phyloP scores from a whole-genome alignment of 2,113 vertebrate species.

The Zeus faber region DNA sequence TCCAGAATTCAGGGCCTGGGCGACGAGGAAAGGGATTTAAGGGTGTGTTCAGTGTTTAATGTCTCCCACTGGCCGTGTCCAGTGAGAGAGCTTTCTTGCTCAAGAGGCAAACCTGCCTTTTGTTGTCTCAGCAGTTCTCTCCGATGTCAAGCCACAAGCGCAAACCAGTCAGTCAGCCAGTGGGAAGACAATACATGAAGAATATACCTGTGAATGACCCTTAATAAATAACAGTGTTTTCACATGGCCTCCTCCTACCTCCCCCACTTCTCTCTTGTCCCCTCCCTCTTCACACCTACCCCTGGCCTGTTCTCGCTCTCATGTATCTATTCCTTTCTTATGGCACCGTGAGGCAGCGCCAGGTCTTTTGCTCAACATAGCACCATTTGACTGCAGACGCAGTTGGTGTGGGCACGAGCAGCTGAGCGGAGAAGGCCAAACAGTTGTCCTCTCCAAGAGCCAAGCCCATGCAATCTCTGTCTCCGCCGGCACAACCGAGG shows the following conservation, averaged over 20 bases:
- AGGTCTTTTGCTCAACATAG: conserved; percentile 24
- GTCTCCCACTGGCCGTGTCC: conserved; percentile 11
- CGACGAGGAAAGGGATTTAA: too few relatives aligned
- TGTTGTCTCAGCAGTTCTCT: conserved; percentile 39
- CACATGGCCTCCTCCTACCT: too few relatives aligned
- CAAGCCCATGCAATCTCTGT: conserved; percentile 39
- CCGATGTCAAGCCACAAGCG: conserved; percentile 9
- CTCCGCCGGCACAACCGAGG: conserved; percentile 35
- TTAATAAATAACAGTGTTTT: too few relatives aligned
- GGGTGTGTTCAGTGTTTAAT: conserved; percentile 47
- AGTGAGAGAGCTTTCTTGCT: conserved; percentile 15
- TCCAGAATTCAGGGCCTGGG: too few relatives aligned
- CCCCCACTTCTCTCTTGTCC: too few relatives aligned
- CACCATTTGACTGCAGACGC: conserved; percentile 17
- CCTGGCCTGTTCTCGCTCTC: too few relatives aligned
- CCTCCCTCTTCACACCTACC: too few relatives aligned
- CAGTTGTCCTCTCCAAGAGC: conserved; percentile 15
- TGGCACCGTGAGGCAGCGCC: conserved; percentile 24
- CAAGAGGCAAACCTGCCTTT: conserved; percentile 16
- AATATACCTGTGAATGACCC: too few relatives aligned
- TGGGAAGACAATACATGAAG: too few relatives aligned
- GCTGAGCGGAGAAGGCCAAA: conserved; percentile 20
- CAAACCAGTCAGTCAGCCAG: conserved; percentile 9
- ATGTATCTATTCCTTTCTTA: too few relatives aligned
- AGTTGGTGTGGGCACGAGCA: too few relatives aligned